phyloP scores from a whole-genome alignment of 2,888 invertebrate species.

The Dermolepida albohirtum region DNA sequence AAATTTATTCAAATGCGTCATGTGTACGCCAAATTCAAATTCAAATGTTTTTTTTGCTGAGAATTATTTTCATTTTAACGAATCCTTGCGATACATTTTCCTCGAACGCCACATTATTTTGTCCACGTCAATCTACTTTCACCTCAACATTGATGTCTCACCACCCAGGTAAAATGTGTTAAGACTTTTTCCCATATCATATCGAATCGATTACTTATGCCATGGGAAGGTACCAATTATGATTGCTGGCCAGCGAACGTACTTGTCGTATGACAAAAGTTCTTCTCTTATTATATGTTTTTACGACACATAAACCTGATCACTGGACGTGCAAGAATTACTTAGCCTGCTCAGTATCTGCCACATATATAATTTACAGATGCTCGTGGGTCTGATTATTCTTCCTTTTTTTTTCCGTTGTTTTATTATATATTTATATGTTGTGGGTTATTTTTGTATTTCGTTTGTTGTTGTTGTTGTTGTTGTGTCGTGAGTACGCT shows the following conservation, averaged over 20 bases:
- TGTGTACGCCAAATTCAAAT: too few relatives aligned
- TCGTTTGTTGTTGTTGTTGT: conserved; percentile 9
- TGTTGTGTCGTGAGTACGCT: conserved; percentile 3
- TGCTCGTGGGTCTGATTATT: too few relatives aligned
- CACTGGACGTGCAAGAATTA: conserved; percentile 44
- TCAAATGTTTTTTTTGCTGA: too few relatives aligned
- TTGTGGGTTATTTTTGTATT: conserved; percentile 21
- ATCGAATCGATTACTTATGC: conserved; percentile 45
- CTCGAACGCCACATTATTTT: background rate
- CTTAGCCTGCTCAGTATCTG: conserved; percentile 34
- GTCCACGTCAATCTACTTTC: conserved; percentile 2
- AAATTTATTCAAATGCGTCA: too few relatives aligned
- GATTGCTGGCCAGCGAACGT: conserved; percentile 40
- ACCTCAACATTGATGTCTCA: too few relatives aligned
- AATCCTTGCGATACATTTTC: too few relatives aligned
- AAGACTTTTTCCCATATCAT: background rate
- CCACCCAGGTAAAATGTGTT: too few relatives aligned
- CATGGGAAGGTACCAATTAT: conserved; percentile 49
- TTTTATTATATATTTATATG: conserved; percentile 17
- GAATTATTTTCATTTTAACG: too few relatives aligned
- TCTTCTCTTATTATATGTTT: conserved; percentile 46
- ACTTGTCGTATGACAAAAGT: conserved; percentile 43
- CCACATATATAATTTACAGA: conserved; percentile 10
- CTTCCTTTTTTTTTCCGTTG: too few relatives aligned
- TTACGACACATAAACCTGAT: conserved; percentile 44